Base-by-base conservation (phyloP, 2,888 invertebrate species). In the Ptilodon capucinus region DNA sequence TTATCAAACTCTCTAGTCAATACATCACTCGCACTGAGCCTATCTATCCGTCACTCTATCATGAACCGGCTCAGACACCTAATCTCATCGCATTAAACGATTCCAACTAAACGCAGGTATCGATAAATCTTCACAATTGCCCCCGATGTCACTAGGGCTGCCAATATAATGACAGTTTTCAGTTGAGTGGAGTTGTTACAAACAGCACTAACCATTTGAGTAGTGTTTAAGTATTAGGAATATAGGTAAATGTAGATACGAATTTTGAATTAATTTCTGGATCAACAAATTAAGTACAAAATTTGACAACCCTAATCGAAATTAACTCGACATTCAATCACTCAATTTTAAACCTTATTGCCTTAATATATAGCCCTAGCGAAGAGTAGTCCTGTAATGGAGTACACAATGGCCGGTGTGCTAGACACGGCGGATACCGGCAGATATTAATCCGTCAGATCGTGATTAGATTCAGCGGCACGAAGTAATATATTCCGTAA, bases 381-480 rank as follows among this genome's bases (percentile, higher is more conserved):
- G 18, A 19, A 41, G 34, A 42, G 54, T 14, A 55, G 40, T 52
- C 51, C 61, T 60, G 68, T 73, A 76, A 76, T 77, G 68, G 70
- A 59, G 71, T 64, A 60, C 66, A 69, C 71, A 81, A 81, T 76
- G 79, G 80, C 79, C 81, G 81, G 68, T 76, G 76, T 77, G 74
- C 73, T 79, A 75, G 78, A 81, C 74, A 79, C 61, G 74, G 71
- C 35, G 67, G 73, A 76, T 74, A 76, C 74, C 76, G 79, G 71
- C 72, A 79, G 86, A 86, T 88, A 86, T 86, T 89, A 88, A 89
- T 89, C 89, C 86, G 76, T 84, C 86, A 83, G 86, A 85, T 89
- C 70, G 80, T 87, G 89, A 90, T 89, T 87, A 90, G 87, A 90
- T 88, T 90, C 88, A 81, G 84, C 74, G 84, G 88, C 89, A 89